Evolutionary conservation across 2,888 invertebrate species (phyloP), one percentile per base, ranked within the genome.

Genomic region (Agrochola lota): DNA sequence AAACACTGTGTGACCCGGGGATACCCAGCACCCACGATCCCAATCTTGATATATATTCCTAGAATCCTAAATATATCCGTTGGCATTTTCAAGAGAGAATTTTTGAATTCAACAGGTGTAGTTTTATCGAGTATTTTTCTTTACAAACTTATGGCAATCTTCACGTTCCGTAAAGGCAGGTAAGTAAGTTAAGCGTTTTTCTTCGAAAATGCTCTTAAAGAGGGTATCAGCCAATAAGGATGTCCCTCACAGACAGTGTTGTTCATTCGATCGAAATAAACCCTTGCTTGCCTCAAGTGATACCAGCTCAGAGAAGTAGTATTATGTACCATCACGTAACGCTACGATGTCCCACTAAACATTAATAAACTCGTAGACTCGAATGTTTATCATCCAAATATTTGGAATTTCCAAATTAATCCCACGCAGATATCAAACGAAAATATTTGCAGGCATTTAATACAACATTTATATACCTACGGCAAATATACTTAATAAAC

Each of bases 371-470:
- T 35, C 23, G 12, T 17, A 23, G 26, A 26, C 35, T 49, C n/a
- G 8, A 49, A 23, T 59, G 30, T 75, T 66, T 59, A 81, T 75
- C 4, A 43, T 43, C 30, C 59, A 75, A 75, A 59, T 59, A 49
- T 68, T 79, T 62, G 11, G 17, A 49, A 62, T 55, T 76, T 43
- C 30, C 26, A 49, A 63, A 63, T 55, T 26, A 78, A 80, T 63
- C 78, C 49, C 57, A 63, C 57, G 57, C n/a, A 83, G 20, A 15
- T 46, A 55, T 30, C 20, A 80, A 68, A 63, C 5, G 40, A 83
- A 35, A 80, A 77, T 80, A 64, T 78, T 83, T 78, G 70, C 30
- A 30, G 15, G 49, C 49, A 60, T 40, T 69, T 78, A 60, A 62
- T 3, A 62, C n/a, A 78, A 60, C 0, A 70, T 80, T 77, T 63